Conservation (phyloP, 2,113 vertebrate genomes). For the Microtus montanus region DNA sequence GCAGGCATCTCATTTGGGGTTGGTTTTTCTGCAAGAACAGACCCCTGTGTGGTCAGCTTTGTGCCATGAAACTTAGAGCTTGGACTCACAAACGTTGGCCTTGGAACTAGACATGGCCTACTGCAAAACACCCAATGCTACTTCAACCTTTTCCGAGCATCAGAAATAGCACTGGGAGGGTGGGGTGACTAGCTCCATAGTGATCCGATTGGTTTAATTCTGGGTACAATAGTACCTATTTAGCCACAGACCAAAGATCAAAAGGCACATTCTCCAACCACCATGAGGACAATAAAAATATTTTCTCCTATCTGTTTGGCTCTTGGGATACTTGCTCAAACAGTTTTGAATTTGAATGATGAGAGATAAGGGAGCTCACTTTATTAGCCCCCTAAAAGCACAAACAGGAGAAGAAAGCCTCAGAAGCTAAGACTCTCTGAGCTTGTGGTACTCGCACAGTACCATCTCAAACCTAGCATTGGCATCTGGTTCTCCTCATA, state of each 20-base stretch:
- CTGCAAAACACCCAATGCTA: background rate
- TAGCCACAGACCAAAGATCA: background rate
- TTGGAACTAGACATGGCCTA: too few species aligned
- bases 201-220: background rate
- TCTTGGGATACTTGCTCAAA: background rate
- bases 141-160: background rate
- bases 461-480: background rate
- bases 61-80: background rate
- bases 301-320: background rate
- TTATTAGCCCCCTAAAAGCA: conserved; percentile 1
- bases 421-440: conserved; percentile 8
- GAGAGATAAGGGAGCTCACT: background rate
- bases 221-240: background rate
- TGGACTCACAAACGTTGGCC: background rate
- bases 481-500: background rate
- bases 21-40: background rate
- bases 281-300: background rate
- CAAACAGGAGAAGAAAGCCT: background rate
- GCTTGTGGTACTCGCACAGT: background rate
- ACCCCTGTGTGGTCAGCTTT: background rate
- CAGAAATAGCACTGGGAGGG: background rate
- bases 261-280: conserved; percentile 4
- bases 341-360: background rate
- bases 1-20: background rate
- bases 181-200: background rate